phyloP scores from a whole-genome alignment of 23 tunicate genomes.

The Oikopleura albicans region DNA sequence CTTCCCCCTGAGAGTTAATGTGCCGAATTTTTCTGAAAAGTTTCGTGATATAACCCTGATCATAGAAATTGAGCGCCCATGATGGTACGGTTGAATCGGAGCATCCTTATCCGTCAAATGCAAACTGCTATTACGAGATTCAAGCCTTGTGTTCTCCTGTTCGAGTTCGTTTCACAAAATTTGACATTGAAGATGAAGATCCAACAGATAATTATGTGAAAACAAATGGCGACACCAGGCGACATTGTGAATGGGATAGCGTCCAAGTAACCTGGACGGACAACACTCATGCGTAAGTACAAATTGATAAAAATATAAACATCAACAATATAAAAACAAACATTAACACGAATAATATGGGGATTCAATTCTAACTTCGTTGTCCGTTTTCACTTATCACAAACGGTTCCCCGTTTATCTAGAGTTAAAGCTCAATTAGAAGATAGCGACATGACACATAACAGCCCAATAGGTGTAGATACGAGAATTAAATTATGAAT shows the following conservation, averaged over 20 bases:
- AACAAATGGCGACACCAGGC: background rate
- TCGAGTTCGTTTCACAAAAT: background rate
- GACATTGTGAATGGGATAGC: background rate
- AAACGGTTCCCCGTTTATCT: no score
- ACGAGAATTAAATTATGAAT: no score
- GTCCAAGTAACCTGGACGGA: background rate
- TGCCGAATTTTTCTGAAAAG: no score
- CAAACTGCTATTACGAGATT: background rate
- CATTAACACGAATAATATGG: no score
- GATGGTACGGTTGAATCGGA: background rate
- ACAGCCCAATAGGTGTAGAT: no score
- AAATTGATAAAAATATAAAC: no score
- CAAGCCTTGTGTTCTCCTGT: background rate
- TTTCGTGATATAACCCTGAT: no score
- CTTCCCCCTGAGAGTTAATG: no score
- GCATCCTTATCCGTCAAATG: background rate
- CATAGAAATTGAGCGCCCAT: background rate
- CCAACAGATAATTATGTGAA: background rate
- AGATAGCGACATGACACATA: no score
- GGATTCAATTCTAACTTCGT: background rate
- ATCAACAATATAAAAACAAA: no score
- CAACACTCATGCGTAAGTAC: no score
- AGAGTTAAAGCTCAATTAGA: background rate
- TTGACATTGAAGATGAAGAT: conserved; percentile 11
- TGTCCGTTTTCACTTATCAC: no score